A percentile compares a stretch with the other conserved stretches of the same genome.
Conservation (phyloP, 2,888 invertebrate species). For the Mythimna loreyi region DNA sequence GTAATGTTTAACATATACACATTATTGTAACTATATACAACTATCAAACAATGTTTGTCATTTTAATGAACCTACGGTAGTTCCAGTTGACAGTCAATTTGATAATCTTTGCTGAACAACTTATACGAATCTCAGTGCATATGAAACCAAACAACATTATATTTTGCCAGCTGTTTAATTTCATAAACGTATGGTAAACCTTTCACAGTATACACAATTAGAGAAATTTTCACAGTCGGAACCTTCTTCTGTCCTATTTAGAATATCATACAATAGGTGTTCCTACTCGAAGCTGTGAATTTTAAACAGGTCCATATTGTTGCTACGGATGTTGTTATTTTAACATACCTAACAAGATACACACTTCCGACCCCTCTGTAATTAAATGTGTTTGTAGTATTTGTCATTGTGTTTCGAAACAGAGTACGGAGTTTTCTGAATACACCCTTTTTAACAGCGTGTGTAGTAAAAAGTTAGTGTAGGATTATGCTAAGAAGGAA, state of each 20-base stretch:
- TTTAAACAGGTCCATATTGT: slow-evolving; percentile 48
- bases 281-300: slow-evolving; percentile 43
- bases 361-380: slow-evolving; percentile 45
- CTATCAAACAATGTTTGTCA: background rate
- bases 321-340: slow-evolving; percentile 38
- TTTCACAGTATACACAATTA: slow-evolving; percentile 48
- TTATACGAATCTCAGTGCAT: background rate
- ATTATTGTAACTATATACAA: background rate
- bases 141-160: slow-evolving; percentile 9
- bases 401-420: slow-evolving; percentile 5
- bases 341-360: slow-evolving; percentile 39
- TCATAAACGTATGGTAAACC: slow-evolving; percentile 39
- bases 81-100: background rate
- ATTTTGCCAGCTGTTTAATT: slow-evolving; percentile 39
- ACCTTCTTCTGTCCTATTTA: slow-evolving; percentile 48
- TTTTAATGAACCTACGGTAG: background rate
- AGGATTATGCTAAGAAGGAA: background rate
- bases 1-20: no score
- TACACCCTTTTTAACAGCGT: background rate
- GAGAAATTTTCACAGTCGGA: slow-evolving; percentile 48
- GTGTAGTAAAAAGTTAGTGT: background rate
- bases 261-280: slow-evolving; percentile 50
- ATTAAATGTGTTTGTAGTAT: slow-evolving; percentile 27
- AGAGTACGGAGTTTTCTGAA: background rate
- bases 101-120: no score